These are phyloP conservation scores for Sebastes elongatus DNA, from an alignment of 2,797 vertebrate species.

Conservation along the genomic window DNA sequence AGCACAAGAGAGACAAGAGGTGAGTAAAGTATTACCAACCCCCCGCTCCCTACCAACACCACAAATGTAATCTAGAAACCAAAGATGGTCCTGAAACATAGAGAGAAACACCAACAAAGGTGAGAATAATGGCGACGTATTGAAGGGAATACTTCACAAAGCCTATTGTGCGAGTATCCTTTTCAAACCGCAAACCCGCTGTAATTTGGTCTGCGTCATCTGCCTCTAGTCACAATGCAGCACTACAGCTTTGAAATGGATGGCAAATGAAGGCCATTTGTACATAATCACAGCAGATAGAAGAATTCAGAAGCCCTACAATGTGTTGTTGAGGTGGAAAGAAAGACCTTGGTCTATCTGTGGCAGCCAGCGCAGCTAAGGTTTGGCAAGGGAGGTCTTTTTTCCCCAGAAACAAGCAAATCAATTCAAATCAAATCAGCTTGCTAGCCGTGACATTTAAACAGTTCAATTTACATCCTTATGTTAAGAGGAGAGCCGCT, in stretches of 20 bases:
- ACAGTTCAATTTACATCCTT: slow-evolving; percentile 82
- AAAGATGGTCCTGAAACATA: slow-evolving; percentile 79
- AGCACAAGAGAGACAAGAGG: slow-evolving; percentile 46
- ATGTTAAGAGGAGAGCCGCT: slow-evolving; percentile 76
- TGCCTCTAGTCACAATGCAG: slow-evolving; percentile 82
- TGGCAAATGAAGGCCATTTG: slow-evolving; percentile 84
- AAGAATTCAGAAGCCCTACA: slow-evolving; percentile 79
- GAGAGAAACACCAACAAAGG: slow-evolving; percentile 79
- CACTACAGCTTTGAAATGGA: slow-evolving; percentile 83
- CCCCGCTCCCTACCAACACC: slow-evolving; percentile 42
- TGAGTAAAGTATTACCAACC: slow-evolving; percentile 57
- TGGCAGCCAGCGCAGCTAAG: slow-evolving; percentile 73
- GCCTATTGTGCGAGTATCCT: slow-evolving; percentile 83
- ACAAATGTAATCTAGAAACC: slow-evolving; percentile 78
- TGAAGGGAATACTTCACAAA: slow-evolving; percentile 82
- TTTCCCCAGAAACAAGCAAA: slow-evolving; percentile 79
- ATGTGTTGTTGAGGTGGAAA: slow-evolving; percentile 80
- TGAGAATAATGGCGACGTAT: slow-evolving; percentile 79
- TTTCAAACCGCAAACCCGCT: slow-evolving; percentile 82
- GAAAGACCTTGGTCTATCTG: slow-evolving; percentile 83
- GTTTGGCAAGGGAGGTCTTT: slow-evolving; percentile 69
- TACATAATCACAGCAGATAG: slow-evolving; percentile 83
- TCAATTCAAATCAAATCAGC: slow-evolving; percentile 85
- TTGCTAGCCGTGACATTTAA: slow-evolving; percentile 79
- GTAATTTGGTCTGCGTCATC: slow-evolving; percentile 83